A percentile compares a stretch with the other conserved stretches of the same genome.
phyloP scores from a whole-genome alignment of 1,140 invertebrate genomes.

The Reticulitermes speratus region DNA sequence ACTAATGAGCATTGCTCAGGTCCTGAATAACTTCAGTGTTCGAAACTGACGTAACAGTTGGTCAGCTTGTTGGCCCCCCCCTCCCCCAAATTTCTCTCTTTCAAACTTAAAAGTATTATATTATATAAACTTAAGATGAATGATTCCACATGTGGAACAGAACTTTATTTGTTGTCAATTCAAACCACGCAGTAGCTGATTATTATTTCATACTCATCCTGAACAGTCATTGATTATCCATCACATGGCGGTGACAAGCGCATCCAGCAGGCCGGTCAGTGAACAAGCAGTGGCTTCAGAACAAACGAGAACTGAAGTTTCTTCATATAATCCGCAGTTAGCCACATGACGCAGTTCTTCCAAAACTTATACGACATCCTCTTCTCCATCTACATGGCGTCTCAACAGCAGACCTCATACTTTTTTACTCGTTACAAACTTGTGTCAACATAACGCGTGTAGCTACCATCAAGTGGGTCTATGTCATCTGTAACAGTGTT shows the following conservation, averaged over 20 bases:
- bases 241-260: not conserved
- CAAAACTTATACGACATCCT: not conserved
- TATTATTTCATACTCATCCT: not conserved
- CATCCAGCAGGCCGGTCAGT: not conserved
- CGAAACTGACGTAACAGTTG: too few relatives aligned
- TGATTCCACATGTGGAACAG: too few relatives aligned
- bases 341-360: not conserved
- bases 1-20: too few relatives aligned
- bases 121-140: too few relatives aligned
- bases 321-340: not conserved
- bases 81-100: too few relatives aligned
- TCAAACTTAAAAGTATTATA: too few relatives aligned
- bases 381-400: not conserved
- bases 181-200: not conserved
- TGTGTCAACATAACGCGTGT: not conserved
- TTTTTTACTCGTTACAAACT: conserved; percentile 13
- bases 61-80: too few relatives aligned
- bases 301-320: not conserved
- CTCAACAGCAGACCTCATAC: not conserved
- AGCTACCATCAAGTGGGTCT: not conserved
- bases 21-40: too few relatives aligned
- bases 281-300: not conserved
- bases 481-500: not conserved
- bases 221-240: conserved; percentile 1
- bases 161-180: not conserved